Evolutionary conservation across 1,140 invertebrate genomes (phyloP).

Genomic region (Neelides sp.): DNA sequence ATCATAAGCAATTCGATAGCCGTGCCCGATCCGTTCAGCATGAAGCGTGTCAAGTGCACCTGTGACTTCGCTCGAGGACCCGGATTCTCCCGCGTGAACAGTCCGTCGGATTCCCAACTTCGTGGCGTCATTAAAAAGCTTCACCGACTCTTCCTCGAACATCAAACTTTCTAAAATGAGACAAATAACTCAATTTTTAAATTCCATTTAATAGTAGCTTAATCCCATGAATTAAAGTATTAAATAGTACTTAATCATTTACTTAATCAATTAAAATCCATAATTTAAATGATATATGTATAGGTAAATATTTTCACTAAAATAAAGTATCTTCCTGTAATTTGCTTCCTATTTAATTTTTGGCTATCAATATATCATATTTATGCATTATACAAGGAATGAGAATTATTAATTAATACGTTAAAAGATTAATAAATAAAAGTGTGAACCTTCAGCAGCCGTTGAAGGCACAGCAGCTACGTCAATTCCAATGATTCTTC

Average conservation of each 20-base stretch:
- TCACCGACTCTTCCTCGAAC: conserved; percentile 30
- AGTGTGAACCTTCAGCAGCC: conserved; percentile 4
- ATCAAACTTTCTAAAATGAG: conserved; percentile 29
- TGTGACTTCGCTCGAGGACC: conserved; percentile 37
- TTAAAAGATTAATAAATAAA: too few species aligned
- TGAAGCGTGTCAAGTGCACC: conserved; percentile 42
- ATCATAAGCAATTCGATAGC: conserved; percentile 45
- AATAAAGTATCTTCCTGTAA: not conserved
- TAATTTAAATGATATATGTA: too few species aligned
- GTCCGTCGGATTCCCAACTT: conserved; percentile 42
- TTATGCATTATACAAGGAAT: not conserved
- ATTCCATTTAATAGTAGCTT: too few species aligned
- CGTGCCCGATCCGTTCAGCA: conserved; percentile 48
- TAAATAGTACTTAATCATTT: too few species aligned
- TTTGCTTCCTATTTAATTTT: not conserved
- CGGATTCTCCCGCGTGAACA: conserved; percentile 48
- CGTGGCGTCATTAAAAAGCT: conserved; percentile 36
- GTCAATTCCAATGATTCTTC: conserved; percentile 49
- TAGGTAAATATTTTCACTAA: not conserved
- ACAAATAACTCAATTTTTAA: too few species aligned
- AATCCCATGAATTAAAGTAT: too few species aligned
- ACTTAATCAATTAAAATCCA: too few species aligned
- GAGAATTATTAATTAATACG: too few species aligned
- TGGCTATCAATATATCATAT: not conserved
- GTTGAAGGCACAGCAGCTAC: conserved; percentile 36